Evolutionary conservation across 2,888 invertebrate genomes (phyloP), one percentile per base, ranked within the genome.

Genomic region (Pollenia labialis): DNA sequence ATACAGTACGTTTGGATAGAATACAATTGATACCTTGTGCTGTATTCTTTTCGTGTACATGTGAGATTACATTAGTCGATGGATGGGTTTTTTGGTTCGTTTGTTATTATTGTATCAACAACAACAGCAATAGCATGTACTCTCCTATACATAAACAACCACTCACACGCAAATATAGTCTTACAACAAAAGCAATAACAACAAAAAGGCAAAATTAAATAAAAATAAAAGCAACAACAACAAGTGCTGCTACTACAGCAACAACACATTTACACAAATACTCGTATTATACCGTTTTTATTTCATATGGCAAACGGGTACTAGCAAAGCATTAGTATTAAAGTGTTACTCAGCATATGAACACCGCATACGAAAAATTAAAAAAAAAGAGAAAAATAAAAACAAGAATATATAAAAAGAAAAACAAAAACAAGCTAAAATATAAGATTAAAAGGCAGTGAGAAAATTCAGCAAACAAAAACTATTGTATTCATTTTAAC

Each of bases 211-310:
- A 32, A 32, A 54, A 16, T 72, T 18, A 46, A 72, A 81, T 48
- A 18, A 46, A 74, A 88, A 89, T 16, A 75, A 62, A 71, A 79
- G 69, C 85, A 79, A 62, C 81, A 82, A 66, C 81, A 52, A 76
- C 69, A 56, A 74, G 56, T 12, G 66, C 18, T 75, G 81, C 81
- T 81, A 71, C 80, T 71, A 88, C 87, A 89, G 83, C 85, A 88
- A 79, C 85, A 79, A 80, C 77, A 69, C 66, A 79, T 91, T 89
- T 89, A 77, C 60, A 87, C 90, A 90, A 90, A 89, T 89, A 90
- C 91, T 90, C 91, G 88, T 90, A 88, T 85, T 74, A 91, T 89
- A 91, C 90, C 90, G 92, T 90, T 92, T 92, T 91, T 92, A 92
- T 92, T 92, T 91, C 92, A 92, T 92, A 91, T 77, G 90, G 89